phyloP scores from a whole-genome alignment of 2,888 invertebrate species.

The Trachelus troglodyta region DNA sequence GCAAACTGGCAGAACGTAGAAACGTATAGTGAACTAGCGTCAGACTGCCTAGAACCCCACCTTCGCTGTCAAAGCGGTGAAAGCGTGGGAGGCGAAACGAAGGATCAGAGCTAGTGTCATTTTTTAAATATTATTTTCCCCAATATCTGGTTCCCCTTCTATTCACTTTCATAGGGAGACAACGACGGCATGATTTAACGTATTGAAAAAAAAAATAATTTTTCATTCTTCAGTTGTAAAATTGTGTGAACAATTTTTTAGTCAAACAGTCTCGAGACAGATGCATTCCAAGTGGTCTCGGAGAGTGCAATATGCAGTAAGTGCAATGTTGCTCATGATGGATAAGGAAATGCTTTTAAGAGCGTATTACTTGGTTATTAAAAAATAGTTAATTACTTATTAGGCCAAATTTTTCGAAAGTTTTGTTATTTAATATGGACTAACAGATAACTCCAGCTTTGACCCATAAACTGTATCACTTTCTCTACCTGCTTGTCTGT shows the following conservation, averaged over 20 bases:
- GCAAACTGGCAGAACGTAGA: slow-evolving; percentile 42
- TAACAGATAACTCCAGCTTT: background rate
- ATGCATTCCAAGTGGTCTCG: too few relatives aligned
- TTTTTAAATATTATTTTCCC: slow-evolving; percentile 3
- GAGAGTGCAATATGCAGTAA: too few relatives aligned
- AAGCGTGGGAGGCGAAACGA: slow-evolving; percentile 51
- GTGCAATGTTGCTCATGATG: too few relatives aligned
- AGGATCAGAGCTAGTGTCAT: background rate
- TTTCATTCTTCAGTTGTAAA: background rate
- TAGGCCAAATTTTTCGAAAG: background rate
- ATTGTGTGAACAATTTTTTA: too few relatives aligned
- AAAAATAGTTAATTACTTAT: background rate
- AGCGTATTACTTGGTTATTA: too few relatives aligned
- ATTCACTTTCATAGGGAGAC: background rate
- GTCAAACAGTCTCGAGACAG: too few relatives aligned
- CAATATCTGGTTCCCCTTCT: slow-evolving; percentile 4
- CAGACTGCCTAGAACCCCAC: slow-evolving; percentile 41
- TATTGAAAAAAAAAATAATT: background rate
- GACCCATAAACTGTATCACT: background rate
- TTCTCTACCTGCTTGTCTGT: background rate
- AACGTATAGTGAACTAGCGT: slow-evolving; percentile 52
- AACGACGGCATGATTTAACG: background rate
- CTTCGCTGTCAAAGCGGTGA: slow-evolving; percentile 43
- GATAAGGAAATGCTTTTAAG: too few relatives aligned
- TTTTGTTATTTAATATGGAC: background rate